Conservation (phyloP, 2,888 invertebrate genomes). For the Hanleya hanleyi region DNA sequence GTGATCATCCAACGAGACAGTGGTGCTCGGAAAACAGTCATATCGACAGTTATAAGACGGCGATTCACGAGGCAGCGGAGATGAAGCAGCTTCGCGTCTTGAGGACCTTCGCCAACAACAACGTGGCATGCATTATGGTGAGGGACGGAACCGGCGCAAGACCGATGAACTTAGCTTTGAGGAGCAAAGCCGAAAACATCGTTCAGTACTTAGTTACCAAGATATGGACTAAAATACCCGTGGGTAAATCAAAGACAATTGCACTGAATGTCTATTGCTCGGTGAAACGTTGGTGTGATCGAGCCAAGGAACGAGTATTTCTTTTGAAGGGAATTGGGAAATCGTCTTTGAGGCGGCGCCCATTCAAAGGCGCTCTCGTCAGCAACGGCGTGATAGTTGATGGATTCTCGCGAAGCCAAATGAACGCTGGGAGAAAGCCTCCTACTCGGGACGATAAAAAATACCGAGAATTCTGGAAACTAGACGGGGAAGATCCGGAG, state of each 20-base stretch:
- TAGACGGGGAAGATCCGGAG: background rate
- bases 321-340: constrained; percentile 61
- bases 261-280: constrained; percentile 63
- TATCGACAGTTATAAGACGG: constrained; percentile 61
- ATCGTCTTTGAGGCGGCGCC: constrained; percentile 56
- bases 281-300: constrained; percentile 67
- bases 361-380: constrained; percentile 54
- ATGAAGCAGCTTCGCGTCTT: constrained; percentile 66
- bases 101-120: constrained; percentile 67
- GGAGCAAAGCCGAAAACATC: constrained; percentile 65
- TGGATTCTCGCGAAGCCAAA: constrained; percentile 61
- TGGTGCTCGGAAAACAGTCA: constrained; percentile 67
- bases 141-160: constrained; percentile 67
- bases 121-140: constrained; percentile 66
- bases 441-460: background rate
- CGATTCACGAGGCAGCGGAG: constrained; percentile 70
- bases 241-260: constrained; percentile 56
- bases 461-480: background rate
- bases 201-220: constrained; percentile 71
- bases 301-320: constrained; percentile 63
- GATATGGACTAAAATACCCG: constrained; percentile 70
- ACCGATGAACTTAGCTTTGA: constrained; percentile 68
- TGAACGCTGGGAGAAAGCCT: constrained; percentile 58
- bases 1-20: constrained; percentile 65
- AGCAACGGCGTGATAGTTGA: constrained; percentile 64